Base-by-base conservation (phyloP, 2,113 vertebrate species). In the Myrmecophaga tridactyla region DNA sequence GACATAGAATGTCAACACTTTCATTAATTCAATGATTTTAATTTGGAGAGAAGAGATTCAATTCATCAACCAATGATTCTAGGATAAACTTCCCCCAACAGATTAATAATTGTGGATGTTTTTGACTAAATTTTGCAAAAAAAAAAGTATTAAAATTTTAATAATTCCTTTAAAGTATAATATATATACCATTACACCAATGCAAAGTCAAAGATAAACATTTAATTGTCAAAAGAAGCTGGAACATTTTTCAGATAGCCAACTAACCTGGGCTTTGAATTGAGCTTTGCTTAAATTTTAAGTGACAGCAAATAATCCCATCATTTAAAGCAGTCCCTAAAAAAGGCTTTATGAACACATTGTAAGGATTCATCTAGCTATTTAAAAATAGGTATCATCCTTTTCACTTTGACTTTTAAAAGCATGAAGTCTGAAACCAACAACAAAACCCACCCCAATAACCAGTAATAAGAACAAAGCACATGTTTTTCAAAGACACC, bases 41-140 rank as follows among this genome's bases (percentile, higher is more conserved):
- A 34, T 86, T 77, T 86, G 72, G 25, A 36, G 13, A 43, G 14
- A n/a, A 73, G 36, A 76, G 14, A 48, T 58, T 81, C 15, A 36
- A 75, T 58, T 56, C 75, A 48, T 39, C 9, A 96, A 31, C 48
- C 56, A 86, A 80, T 60, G 29, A 31, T 69, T 67, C 27, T 46
- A 93, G 60, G 36, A 96, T 34, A 48, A 63, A 87, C n/a, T 39
- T 73, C 29, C 36, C 62, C 65, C 81, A 70, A 34, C 12, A n/a
- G 20, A 78, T 65, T 78, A 70, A 76, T 39, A 73, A 87, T 17
- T 76, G 25, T 9, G 23, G 34, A 29, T 70, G 29, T 41, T 86
- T 83, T 56, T 69, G 93, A 58, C 46, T 83, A 58, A 90, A 76
- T 6, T 62, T 83, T 86, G 36, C 48, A 82, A 92, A 96, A 70